Evolutionary conservation across 2,113 vertebrate genomes (phyloP), one percentile per base, ranked within the genome.

Genomic region (Pterocles gutturalis): DNA sequence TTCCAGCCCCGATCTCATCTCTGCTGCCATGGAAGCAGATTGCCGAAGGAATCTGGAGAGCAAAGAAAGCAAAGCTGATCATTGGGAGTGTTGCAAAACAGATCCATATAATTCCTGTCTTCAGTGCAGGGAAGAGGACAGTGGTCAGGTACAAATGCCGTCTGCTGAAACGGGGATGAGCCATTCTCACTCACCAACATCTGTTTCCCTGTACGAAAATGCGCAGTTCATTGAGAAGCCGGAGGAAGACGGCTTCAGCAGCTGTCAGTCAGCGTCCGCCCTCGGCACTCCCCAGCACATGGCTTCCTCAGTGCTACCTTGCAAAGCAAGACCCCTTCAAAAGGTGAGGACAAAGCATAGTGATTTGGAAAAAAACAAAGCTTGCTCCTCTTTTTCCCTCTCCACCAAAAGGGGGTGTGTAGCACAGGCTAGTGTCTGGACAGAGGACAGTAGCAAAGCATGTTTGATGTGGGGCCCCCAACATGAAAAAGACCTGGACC

Each of bases 1-100:
- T 48, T 99, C 99, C 73, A 99, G 98, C 97, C 99, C 99, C 0
- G 99, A 99, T 93, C 99, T 99, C 97, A 99, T 99, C 97, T 99
- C 99, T 55, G 97, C 99, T 1, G 98, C 99, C 29, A 77, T 99
- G 97, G 99, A 98, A 9, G 99, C 99, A 2, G 98, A 99, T 55
- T 97, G 98, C 18, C 98, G 98, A 24, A 98, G 98, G 87, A 94
- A 96, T 60, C 96, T 97, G 43, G 97, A 98, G 66, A 92, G 96
- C 20, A 60, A 83, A 21, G 45, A 93, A 41, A 82, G 87, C 87
- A 80, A 67, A 72, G 97, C 87, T 34, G 96, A 82, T 24, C 95
- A 97, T 49, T 99, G 99, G 98, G 97, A 98, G 94, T 99, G 99
- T 86, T 99, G 99, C 95, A 98, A 97, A 96, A 89, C 98, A 0